Conservation (phyloP, 2,113 vertebrate species). For the Hemicordylus capensis region DNA sequence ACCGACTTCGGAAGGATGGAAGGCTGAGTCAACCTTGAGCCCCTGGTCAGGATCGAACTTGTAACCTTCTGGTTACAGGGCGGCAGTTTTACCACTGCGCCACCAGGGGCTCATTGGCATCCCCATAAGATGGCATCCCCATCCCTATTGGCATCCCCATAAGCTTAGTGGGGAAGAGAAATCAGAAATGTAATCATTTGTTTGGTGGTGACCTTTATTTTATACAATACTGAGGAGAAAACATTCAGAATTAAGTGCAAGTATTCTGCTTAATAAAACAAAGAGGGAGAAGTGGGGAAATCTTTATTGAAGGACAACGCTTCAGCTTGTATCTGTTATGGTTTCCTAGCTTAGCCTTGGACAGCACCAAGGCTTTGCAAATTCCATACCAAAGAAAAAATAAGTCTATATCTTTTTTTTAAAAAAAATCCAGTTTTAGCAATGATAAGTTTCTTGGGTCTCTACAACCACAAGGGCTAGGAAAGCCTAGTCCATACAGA, state of each 20-base stretch:
- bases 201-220: neutral
- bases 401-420: neutral
- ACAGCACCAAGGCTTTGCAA: neutral
- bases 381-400: neutral
- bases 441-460: neutral
- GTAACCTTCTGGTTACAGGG: too few species aligned
- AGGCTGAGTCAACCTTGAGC: too few species aligned
- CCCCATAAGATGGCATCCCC: too few species aligned
- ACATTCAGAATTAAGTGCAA: neutral
- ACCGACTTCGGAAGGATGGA: too few species aligned
- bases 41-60: too few species aligned
- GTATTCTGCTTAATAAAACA: neutral
- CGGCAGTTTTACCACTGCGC: too few species aligned
- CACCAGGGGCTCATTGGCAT: too few species aligned
- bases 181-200: too few species aligned
- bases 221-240: neutral
- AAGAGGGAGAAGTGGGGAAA: neutral
- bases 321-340: too few species aligned
- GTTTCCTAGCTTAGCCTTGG: neutral
- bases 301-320: neutral
- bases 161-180: neutral
- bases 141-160: too few species aligned
- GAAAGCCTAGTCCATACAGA: too few species aligned
- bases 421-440: neutral
- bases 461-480: neutral